Percentiles rank a stretch among this genome's conserved stretches.
These are phyloP conservation scores for Takifugu ocellatus DNA, from an alignment of 2,797 vertebrate genomes.

Conservation along the genomic window DNA sequence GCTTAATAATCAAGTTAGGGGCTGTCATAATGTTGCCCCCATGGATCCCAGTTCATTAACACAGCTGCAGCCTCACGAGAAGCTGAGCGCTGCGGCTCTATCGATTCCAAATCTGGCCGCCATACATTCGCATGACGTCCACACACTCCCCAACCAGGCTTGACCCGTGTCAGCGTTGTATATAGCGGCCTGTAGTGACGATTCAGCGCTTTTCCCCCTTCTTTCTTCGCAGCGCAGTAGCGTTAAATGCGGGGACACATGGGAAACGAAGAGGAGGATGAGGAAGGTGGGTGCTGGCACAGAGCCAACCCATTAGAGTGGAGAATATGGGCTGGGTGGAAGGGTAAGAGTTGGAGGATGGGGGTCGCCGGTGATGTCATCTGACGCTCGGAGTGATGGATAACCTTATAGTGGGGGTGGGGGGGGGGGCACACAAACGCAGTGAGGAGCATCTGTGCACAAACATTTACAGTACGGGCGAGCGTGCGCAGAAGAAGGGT, in stretches of 20 bases:
- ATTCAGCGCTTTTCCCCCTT: slow-evolving; percentile 62
- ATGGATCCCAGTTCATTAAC: slow-evolving; percentile 69
- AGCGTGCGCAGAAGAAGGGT: not conserved
- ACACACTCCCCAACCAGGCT: slow-evolving; percentile 26
- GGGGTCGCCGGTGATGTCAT: slow-evolving; percentile 66
- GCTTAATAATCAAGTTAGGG: slow-evolving; percentile 71
- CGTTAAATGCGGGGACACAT: slow-evolving; percentile 51
- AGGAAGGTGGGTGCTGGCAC: slow-evolving; percentile 52
- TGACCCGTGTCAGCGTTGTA: slow-evolving; percentile 57
- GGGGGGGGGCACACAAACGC: not conserved
- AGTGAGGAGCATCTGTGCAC: slow-evolving; percentile 9
- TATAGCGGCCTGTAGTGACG: slow-evolving; percentile 47
- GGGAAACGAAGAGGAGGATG: slow-evolving; percentile 34
- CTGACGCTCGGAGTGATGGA: slow-evolving; percentile 61
- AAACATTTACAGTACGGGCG: slow-evolving; percentile 31
- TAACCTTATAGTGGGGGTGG: slow-evolving; percentile 52
- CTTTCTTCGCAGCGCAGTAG: slow-evolving; percentile 35
- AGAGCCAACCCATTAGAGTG: slow-evolving; percentile 59
- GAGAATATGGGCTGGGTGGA: slow-evolving; percentile 49
- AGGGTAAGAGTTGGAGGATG: slow-evolving; percentile 55
- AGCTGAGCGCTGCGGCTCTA: slow-evolving; percentile 41
- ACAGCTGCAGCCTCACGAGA: slow-evolving; percentile 43
- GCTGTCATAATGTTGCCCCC: slow-evolving; percentile 66
- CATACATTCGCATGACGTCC: slow-evolving; percentile 28
- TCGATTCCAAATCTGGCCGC: slow-evolving; percentile 57